Conservation (phyloP, 2,797 vertebrate genomes). For the Emys orbicularis region DNA sequence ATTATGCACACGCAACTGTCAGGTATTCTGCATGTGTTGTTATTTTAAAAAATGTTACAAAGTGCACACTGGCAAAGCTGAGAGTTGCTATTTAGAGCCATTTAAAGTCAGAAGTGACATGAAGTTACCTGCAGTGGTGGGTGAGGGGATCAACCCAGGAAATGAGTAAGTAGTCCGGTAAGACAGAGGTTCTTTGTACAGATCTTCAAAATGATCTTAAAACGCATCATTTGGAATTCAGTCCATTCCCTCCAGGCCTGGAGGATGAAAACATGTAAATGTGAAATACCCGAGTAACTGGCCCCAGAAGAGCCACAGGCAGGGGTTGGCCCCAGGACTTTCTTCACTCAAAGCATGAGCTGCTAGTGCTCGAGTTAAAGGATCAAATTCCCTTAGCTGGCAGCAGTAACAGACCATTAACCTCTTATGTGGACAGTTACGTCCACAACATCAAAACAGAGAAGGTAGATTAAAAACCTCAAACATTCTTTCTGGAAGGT, state of each 20-base stretch:
- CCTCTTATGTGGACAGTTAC: background rate
- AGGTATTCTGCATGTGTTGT: background rate
- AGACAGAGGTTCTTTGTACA: background rate
- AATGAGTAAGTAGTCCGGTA: background rate
- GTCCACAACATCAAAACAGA: background rate
- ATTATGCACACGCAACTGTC: background rate
- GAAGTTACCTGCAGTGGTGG: background rate
- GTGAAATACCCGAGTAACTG: background rate
- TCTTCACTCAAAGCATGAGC: background rate
- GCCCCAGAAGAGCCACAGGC: background rate
- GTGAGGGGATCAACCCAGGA: background rate
- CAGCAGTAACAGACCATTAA: background rate
- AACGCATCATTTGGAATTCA: background rate
- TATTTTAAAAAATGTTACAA: background rate
- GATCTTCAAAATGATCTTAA: background rate
- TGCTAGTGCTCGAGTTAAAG: background rate
- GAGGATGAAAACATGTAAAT: background rate
- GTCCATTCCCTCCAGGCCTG: background rate
- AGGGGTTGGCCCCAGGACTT: background rate
- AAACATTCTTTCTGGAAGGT: background rate
- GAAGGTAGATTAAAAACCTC: background rate
- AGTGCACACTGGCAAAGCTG: background rate
- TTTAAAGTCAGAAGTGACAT: background rate
- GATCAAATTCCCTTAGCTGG: background rate
- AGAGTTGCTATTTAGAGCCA: background rate